Conservation (phyloP, 2,797 vertebrate genomes). For the Ispidina lecontei region DNA sequence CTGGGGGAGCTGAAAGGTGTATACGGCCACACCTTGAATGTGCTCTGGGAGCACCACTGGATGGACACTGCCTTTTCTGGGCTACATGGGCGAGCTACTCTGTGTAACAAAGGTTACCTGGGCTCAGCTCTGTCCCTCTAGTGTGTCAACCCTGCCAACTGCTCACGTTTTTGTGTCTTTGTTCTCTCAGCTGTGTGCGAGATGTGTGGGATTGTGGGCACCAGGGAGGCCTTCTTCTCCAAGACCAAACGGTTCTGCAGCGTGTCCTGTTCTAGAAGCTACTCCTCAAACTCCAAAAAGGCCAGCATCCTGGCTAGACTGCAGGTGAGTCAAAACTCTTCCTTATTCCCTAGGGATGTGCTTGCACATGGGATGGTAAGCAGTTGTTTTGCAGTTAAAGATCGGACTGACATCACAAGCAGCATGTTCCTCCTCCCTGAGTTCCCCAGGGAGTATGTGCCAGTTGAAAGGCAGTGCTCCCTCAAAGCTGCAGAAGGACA, state of each 20-base stretch:
- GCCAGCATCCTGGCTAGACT: conserved; percentile 90
- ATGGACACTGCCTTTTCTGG: neutral
- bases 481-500: neutral
- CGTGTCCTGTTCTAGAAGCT: conserved; percentile 91
- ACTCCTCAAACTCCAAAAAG: conserved; percentile 95
- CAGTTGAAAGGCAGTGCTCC: neutral
- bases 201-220: conserved; percentile 91
- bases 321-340: conserved; percentile 80
- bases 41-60: neutral
- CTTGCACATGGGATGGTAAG: neutral
- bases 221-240: conserved; percentile 86
- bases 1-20: neutral
- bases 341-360: neutral
- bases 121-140: neutral
- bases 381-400: neutral
- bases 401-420: neutral
- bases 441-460: neutral
- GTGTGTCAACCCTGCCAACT: neutral
- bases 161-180: neutral
- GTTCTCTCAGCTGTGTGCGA: conserved; percentile 88
- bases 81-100: fast-evolving
- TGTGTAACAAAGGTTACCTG: neutral
- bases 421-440: neutral
- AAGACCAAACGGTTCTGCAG: conserved; percentile 96
- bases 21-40: neutral